Evolutionary conservation across 1,140 invertebrate genomes (phyloP).

Genomic region (Chionoecetes opilio): DNA sequence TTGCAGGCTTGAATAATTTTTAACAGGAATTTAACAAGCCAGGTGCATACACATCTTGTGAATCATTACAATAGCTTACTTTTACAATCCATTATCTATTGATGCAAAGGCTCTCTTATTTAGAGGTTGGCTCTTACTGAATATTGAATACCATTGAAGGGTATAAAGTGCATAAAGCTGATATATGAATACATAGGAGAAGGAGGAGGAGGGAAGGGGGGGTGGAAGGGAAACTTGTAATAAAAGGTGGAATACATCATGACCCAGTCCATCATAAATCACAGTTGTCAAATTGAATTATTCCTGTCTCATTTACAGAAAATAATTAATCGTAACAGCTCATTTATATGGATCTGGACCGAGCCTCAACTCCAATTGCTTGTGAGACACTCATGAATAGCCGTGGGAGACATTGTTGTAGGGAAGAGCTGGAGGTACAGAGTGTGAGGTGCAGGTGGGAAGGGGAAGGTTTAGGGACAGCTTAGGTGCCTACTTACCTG

Average conservation of each 20-base stretch:
- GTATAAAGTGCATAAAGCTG: constrained; percentile 73
- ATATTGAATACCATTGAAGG: constrained; percentile 75
- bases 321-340: background rate
- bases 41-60: constrained; percentile 77
- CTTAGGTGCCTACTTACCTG: constrained; percentile 84
- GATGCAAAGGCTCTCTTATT: constrained; percentile 79
- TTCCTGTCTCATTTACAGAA: background rate
- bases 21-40: constrained; percentile 77
- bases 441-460: constrained; percentile 56
- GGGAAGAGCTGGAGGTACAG: constrained; percentile 66
- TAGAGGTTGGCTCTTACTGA: constrained; percentile 73
- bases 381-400: constrained; percentile 55
- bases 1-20: constrained; percentile 76
- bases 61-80: constrained; percentile 77
- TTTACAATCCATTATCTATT: constrained; percentile 74
- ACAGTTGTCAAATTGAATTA: constrained; percentile 40
- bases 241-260: constrained; percentile 32
- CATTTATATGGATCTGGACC: background rate
- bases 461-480: constrained; percentile 22
- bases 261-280: constrained; percentile 36
- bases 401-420: constrained; percentile 57
- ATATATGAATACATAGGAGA: constrained; percentile 73
- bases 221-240: constrained; percentile 49
- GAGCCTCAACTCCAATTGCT: constrained; percentile 48
- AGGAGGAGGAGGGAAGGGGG: constrained; percentile 31